These are phyloP conservation scores for Lottia scabra DNA, from an alignment of 2,888 invertebrate genomes.

Conservation along the genomic window DNA sequence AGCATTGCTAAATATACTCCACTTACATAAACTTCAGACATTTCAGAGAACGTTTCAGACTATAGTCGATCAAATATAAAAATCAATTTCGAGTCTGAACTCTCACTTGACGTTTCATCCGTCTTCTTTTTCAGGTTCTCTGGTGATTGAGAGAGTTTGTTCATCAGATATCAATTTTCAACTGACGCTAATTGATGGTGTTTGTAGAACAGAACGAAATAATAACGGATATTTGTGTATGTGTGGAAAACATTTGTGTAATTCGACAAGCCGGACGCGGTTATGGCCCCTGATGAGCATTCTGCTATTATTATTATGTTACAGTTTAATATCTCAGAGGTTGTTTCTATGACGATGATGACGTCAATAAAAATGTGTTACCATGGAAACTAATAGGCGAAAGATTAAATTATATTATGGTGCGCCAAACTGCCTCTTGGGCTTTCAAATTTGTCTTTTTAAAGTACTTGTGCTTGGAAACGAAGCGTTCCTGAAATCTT, in stretches of 20 bases:
- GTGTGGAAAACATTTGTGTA: conserved; percentile 62
- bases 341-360: conserved; percentile 17
- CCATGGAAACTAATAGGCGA: no score
- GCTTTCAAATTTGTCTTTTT: not conserved
- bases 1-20: no score
- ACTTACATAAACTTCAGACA: no score
- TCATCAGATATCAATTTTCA: conserved; percentile 52
- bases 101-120: no score
- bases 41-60: not conserved
- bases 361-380: conserved; percentile 10
- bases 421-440: conserved; percentile 4
- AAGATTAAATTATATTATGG: not conserved
- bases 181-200: conserved; percentile 60
- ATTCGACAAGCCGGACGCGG: conserved; percentile 25
- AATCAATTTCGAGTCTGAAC: no score
- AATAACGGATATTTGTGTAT: conserved; percentile 65
- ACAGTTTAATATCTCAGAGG: conserved; percentile 19
- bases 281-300: not conserved
- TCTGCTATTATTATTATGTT: conserved; percentile 16
- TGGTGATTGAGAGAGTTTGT: conserved; percentile 58
- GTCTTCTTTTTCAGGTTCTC: conserved; percentile 36
- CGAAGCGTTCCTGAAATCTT: not conserved
- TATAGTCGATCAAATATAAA: not conserved
- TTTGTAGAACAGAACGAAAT: conserved; percentile 60
- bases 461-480: not conserved